These are phyloP conservation scores for Okamejei kenojei DNA, from an alignment of 2,797 vertebrate species.

Conservation along the genomic window DNA sequence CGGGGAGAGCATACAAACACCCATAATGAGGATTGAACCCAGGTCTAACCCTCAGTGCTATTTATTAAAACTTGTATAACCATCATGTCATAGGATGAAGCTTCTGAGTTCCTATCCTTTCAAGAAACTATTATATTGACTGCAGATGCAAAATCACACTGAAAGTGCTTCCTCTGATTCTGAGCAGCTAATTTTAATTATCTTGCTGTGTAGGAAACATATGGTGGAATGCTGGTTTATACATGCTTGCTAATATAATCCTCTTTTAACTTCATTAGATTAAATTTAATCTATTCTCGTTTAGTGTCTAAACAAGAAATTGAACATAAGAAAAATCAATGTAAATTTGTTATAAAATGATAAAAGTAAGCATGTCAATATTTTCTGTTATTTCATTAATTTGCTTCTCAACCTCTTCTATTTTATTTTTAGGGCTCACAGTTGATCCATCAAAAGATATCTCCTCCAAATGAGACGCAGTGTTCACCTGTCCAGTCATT, in stretches of 20 bases:
- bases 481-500: conserved; percentile 81
- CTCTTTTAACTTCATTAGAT: not conserved
- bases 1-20: too few species aligned
- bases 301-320: not conserved
- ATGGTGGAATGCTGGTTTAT: not conserved
- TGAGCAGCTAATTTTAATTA: not conserved
- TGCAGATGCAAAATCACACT: not conserved
- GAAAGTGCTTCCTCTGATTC: not conserved
- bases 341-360: not conserved
- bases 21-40: too few species aligned
- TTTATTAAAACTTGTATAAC: too few species aligned
- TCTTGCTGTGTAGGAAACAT: not conserved
- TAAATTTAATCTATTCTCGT: not conserved
- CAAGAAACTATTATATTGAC: not conserved
- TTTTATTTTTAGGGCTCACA: conserved; percentile 70
- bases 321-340: not conserved
- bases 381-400: not conserved
- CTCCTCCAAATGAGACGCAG: conserved; percentile 70
- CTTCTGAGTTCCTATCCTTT: not conserved
- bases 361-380: not conserved
- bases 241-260: not conserved
- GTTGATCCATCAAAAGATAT: conserved; percentile 86
- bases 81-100: too few species aligned
- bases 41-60: too few species aligned
- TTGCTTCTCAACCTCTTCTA: not conserved